Base-by-base conservation (phyloP, 2,888 invertebrate genomes). In the Hoplodrina blanda region DNA sequence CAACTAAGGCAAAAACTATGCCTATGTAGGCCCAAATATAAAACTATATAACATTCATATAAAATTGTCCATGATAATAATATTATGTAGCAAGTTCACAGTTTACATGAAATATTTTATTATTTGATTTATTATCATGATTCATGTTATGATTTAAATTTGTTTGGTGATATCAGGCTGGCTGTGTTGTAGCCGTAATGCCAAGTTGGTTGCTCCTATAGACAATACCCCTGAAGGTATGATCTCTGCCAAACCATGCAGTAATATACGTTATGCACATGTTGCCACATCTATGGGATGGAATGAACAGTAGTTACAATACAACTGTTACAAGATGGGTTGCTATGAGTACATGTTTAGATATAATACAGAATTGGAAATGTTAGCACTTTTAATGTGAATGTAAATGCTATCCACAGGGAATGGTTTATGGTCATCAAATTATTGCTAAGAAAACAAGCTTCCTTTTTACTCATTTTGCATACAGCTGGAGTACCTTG, bases 161-260 rank as follows among this genome's bases (percentile, higher is more conserved):
- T 80, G 52, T 83, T 88, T 91, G 87, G 75, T 89, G 79, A 87
- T 83, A 83, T 86, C 89, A 95, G 94, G 93, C 85, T 94, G 92
- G 94, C 88, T 93, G 86, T 94, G 94, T 94, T 95, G 94, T 94
- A 90, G 91, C 89, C 91, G 91, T 89, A 93, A 90, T 76, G 80
- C 83, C 86, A 90, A 90, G 87, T 88, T 85, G 72, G 90, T 95
- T 79, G 90, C 90, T 78, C 93, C 93, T 67, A 83, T 92, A 85
- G 88, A 89, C 72, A 87, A 73, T 89, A 80, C 85, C 62, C 73
- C 84, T 50, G 78, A 90, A 94, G 95, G 94, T 93, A 94, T 88
- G 86, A 84, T 82, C 60, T 62, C 33, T 65, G 55, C 52, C 8
- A 11, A 61, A 67, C 53, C 33, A 61, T 33, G 55, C 63, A 71